Percentiles rank a stretch among this genome's conserved stretches.
These are phyloP conservation scores for Scrobipalpa costella DNA, from an alignment of 2,888 invertebrate species.

Conservation along the genomic window DNA sequence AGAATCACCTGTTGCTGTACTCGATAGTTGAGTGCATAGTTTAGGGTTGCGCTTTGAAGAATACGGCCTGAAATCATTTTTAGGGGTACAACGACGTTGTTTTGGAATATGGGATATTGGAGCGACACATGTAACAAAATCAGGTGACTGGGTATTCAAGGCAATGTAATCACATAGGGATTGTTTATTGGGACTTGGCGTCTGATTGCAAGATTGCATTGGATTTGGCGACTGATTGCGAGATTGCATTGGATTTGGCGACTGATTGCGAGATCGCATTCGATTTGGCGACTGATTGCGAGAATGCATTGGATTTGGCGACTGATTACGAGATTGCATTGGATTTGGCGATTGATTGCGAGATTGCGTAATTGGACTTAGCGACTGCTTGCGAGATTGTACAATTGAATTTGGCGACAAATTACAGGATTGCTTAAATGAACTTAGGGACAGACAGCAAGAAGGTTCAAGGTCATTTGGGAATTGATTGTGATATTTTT, in stretches of 20 bases:
- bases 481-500: too few species aligned
- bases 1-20: background rate
- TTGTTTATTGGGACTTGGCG: background rate
- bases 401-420: too few species aligned
- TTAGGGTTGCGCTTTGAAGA: background rate
- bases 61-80: background rate
- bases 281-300: too few species aligned
- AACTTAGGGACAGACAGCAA: too few species aligned
- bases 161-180: background rate
- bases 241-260: background rate
- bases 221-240: background rate
- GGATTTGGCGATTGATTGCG: background rate
- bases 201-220: background rate
- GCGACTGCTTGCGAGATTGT: background rate
- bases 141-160: background rate
- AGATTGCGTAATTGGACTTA: background rate
- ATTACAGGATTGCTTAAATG: background rate
- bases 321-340: background rate
- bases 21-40: background rate
- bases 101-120: background rate
- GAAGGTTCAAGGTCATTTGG: too few species aligned
- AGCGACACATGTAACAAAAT: background rate
- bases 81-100: background rate
- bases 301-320: background rate
- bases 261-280: background rate